Base-by-base conservation (phyloP, 2,113 vertebrate species). In the Gorsachius goisagi region DNA sequence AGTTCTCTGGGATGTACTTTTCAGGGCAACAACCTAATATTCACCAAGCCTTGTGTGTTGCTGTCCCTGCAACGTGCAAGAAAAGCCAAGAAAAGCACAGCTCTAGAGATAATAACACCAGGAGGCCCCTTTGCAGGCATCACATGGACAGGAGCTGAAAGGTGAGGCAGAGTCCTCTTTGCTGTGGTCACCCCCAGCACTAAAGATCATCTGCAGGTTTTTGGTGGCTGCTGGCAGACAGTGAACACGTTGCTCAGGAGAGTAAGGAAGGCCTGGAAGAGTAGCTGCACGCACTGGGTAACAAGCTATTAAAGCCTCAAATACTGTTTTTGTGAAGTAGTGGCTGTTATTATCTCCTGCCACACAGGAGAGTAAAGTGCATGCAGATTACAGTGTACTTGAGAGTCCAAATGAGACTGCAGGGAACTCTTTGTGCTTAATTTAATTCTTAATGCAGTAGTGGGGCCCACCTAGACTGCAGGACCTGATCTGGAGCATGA, bases 391-490 rank as follows among this genome's bases (percentile, higher is more conserved):
- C 39, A 68, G 68, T 12, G 56, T 75, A 71, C 88, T 83, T 47
- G 6, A 59, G 1, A 45, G 75, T n/a, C 68, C 75, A 90, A 69
- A 76, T 10, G 50, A 90, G 58, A 66, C 92, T 71, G 78, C 64
- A 83, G 92, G 85, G 32, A 93, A 90, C 72, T 47, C 63, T 37
- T 39, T 0, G 22, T 73, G 90, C 59, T 71, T 86, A 66, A 93
- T 88, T 96, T 59, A 79, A 86, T 84, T 83, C 85, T 71, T 68
- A 88, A 81, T 23, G 50, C 75, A 94, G 32, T 14, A 77, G 45
- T 45, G 50, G 59, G 49, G 85, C 85, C 37, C 83, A 93, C 82
- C 93, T 55, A 83, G 45, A 44, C 75, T 77, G 67, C 33, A 71
- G 72, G 55, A 60, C 59, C 55, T 85, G 77, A 71, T 60, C 41